Evolutionary conservation across 1,140 invertebrate species (phyloP).

Genomic region (Drosophila lowei): DNA sequence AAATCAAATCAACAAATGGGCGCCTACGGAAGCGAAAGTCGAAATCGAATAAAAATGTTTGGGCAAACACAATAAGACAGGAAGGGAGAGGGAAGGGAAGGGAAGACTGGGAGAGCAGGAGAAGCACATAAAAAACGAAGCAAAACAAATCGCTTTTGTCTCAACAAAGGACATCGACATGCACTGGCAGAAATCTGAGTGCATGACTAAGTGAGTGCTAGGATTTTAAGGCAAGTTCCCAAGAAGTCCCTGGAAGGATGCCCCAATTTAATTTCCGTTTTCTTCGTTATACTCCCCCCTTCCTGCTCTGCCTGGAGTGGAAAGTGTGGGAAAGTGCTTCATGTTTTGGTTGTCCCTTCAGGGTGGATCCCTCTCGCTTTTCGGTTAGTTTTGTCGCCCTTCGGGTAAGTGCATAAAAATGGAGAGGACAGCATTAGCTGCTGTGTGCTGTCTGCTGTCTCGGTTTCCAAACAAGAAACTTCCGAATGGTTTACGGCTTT

Average conservation of each 20-base stretch:
- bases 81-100: too few species aligned
- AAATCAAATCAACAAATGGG: constrained; percentile 75
- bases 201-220: background rate
- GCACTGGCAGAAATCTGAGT: constrained; percentile 1
- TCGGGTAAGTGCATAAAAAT: constrained; percentile 28
- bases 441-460: constrained; percentile 18
- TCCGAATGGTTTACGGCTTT: constrained; percentile 49
- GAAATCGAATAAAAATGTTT: constrained; percentile 69
- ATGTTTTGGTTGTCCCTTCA: background rate
- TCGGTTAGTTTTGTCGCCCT: constrained; percentile 23
- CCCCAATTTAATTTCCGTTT: constrained; percentile 30
- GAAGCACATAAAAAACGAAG: constrained; percentile 6
- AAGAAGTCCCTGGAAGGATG: background rate
- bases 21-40: constrained; percentile 20
- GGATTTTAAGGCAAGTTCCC: background rate
- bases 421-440: constrained; percentile 23
- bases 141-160: constrained; percentile 29
- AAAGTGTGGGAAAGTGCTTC: too few species aligned
- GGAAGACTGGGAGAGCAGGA: background rate
- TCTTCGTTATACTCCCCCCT: too few species aligned
- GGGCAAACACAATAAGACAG: constrained; percentile 33
- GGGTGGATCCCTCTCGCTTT: background rate
- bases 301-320: too few species aligned
- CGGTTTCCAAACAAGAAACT: constrained; percentile 18
- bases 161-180: constrained; percentile 13